Percentiles rank a stretch among this genome's conserved stretches.
phyloP scores from a whole-genome alignment of 1,140 invertebrate species.

The Drosophila sulfurigaster region DNA sequence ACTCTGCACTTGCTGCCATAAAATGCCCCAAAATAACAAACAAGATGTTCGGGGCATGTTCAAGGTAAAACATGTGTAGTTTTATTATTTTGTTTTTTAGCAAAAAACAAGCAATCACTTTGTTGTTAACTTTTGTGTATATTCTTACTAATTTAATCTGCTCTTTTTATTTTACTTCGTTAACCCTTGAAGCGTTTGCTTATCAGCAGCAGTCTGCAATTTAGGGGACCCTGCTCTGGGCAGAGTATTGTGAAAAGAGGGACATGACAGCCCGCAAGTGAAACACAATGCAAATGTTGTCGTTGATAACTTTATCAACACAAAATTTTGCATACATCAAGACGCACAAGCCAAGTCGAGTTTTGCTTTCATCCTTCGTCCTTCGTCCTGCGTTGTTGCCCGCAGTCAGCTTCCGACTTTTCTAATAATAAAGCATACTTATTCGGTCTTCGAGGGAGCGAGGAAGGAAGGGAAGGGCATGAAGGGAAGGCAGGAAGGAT shows the following conservation, averaged over 20 bases:
- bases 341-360: constrained; percentile 27
- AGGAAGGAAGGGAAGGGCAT: neutral
- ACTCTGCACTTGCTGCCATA: neutral
- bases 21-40: neutral
- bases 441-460: too few species aligned
- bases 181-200: too few species aligned
- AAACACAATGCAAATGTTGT: constrained; percentile 49
- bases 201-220: neutral
- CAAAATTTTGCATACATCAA: constrained; percentile 73
- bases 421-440: constrained; percentile 32
- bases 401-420: neutral
- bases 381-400: neutral
- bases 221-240: neutral
- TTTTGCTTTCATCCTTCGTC: too few species aligned
- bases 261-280: constrained; percentile 23
- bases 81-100: too few species aligned
- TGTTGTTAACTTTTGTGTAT: too few species aligned
- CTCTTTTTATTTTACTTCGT: neutral
- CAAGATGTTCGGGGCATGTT: too few species aligned
- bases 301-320: constrained; percentile 73
- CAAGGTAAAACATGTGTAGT: too few species aligned
- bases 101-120: too few species aligned
- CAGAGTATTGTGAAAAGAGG: neutral
- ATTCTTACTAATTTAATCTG: too few species aligned
- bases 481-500: neutral